These are phyloP conservation scores for Clinocottus analis DNA, from an alignment of 2,113 vertebrate species.

Conservation along the genomic window DNA sequence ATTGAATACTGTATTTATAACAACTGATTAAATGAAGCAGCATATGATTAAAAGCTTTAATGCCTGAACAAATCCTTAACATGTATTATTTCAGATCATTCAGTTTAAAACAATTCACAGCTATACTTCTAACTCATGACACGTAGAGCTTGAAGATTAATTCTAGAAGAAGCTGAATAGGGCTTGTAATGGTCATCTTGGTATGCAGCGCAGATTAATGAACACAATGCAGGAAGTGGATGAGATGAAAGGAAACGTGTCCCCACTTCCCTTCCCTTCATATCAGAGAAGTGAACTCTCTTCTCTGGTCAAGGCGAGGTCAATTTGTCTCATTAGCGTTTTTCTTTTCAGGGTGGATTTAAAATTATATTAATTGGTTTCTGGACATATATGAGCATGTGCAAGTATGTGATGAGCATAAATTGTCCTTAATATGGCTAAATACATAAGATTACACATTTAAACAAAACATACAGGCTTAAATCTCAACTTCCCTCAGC, in stretches of 20 bases:
- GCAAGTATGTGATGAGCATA: neutral
- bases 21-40: neutral
- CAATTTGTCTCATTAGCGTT: neutral
- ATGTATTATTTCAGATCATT: neutral
- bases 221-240: conserved; percentile 42
- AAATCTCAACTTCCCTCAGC: neutral
- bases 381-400: neutral
- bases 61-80: neutral
- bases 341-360: neutral
- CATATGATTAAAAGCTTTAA: neutral
- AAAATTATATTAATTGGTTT: neutral
- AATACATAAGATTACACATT: neutral
- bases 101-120: neutral
- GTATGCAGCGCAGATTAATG: neutral
- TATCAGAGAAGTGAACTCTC: conserved; percentile 39
- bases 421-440: neutral
- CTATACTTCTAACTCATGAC: neutral
- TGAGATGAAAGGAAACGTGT: conserved; percentile 19
- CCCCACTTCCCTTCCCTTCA: conserved; percentile 12
- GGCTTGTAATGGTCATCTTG: neutral
- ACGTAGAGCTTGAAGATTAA: neutral
- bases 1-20: neutral
- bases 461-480: neutral
- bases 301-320: conserved; percentile 14
- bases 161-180: neutral